Conservation (phyloP, 2,797 vertebrate genomes). For the Gouania willdenowi region DNA sequence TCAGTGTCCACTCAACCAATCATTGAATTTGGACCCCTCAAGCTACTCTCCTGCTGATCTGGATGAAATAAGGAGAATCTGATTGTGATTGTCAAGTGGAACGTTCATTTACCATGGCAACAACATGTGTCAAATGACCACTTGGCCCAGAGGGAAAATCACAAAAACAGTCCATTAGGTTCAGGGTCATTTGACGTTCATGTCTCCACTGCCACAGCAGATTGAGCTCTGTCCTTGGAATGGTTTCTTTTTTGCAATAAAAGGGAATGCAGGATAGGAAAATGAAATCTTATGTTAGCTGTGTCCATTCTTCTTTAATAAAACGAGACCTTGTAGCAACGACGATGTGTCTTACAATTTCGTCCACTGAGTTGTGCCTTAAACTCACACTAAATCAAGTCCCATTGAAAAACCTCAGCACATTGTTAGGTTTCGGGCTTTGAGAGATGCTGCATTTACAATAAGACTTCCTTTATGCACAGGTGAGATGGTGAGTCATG, state of each 20-base stretch:
- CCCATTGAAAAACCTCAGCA: background rate
- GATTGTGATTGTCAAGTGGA: conserved; percentile 2
- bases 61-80: no score
- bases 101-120: conserved; percentile 56
- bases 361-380: background rate
- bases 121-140: conserved; percentile 55
- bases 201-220: conserved; percentile 21
- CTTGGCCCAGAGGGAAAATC: conserved; percentile 51
- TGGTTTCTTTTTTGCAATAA: conserved; percentile 34
- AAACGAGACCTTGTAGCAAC: conserved; percentile 14
- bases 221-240: conserved; percentile 52
- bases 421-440: background rate
- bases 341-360: background rate
- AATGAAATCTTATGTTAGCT: no score
- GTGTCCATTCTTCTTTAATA: no score
- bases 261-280: conserved; percentile 3
- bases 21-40: conserved; percentile 45
- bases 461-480: background rate
- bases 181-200: conserved; percentile 61
- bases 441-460: background rate
- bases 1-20: conserved; percentile 46
- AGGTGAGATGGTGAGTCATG: conserved; percentile 4
- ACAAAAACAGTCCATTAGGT: conserved; percentile 62
- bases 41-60: background rate
- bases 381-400: no score